Evolutionary conservation across 92 coral and sea anemone genomes (phyloP).

Genomic region (Zoanthus sociatus): DNA sequence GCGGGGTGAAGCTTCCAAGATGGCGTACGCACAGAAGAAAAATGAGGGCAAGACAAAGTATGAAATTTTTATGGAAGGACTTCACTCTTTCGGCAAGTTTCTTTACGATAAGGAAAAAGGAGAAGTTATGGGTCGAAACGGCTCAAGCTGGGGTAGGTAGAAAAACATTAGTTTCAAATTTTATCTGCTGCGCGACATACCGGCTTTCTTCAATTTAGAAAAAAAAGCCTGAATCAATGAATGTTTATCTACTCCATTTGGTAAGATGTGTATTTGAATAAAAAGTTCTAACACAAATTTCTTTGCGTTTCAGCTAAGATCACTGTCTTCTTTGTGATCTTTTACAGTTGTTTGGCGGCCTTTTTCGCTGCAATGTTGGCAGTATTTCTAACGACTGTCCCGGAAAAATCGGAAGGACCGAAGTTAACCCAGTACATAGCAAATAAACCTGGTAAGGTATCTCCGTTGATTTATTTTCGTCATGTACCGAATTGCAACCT

Average conservation of each 20-base stretch:
- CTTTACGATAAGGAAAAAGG: constrained; percentile 88
- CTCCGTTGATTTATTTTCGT: not conserved
- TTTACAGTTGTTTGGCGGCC: constrained; percentile 90
- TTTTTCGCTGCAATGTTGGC: constrained; percentile 97
- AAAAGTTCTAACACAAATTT: not conserved
- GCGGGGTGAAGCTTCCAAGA: constrained; percentile 84
- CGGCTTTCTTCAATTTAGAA: constrained; percentile 37
- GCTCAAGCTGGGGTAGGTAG: constrained; percentile 92
- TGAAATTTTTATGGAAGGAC: constrained; percentile 61
- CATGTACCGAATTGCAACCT: not conserved
- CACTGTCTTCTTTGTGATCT: constrained; percentile 85
- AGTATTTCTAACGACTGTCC: constrained; percentile 85
- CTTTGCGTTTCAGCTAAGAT: constrained; percentile 80
- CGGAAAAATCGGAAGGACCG: constrained; percentile 84
- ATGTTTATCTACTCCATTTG: constrained; percentile 12
- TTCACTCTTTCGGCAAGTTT: constrained; percentile 69
- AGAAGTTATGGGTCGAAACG: constrained; percentile 89
- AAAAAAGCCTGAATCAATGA: not conserved
- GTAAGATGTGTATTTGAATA: not conserved
- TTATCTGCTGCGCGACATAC: not conserved
- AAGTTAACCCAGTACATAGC: constrained; percentile 84
- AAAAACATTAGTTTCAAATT: constrained; percentile 1
- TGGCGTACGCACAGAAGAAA: constrained; percentile 94
- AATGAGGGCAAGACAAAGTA: constrained; percentile 80
- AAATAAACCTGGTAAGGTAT: constrained; percentile 75